phyloP scores from a whole-genome alignment of 2,888 invertebrate species.

The Pristionchus mayeri region DNA sequence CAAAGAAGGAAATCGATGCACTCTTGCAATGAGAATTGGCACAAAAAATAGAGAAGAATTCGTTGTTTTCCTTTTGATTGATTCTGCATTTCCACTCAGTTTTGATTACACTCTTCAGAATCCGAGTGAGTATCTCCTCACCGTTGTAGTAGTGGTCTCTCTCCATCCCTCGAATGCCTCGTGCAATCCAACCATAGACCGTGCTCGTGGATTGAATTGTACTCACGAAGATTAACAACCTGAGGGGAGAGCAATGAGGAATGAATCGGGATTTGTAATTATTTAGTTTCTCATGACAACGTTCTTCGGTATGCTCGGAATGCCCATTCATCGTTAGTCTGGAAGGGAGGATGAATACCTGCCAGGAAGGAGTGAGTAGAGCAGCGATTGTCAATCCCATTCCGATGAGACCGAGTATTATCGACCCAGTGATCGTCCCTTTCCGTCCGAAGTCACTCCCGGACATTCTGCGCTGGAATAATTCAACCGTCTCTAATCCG shows the following conservation, averaged over 20 bases:
- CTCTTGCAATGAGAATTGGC: not conserved
- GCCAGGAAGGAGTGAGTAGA: slow-evolving; percentile 74
- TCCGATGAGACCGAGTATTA: slow-evolving; percentile 70
- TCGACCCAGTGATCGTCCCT: slow-evolving; percentile 65
- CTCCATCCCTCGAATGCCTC: slow-evolving; percentile 71
- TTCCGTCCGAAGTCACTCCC: slow-evolving; percentile 63
- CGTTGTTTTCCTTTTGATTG: too few relatives aligned
- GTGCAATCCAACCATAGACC: slow-evolving; percentile 75
- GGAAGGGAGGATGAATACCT: slow-evolving; percentile 50
- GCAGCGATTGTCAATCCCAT: slow-evolving; percentile 74
- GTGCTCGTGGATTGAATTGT: slow-evolving; percentile 75
- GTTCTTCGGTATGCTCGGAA: too few relatives aligned
- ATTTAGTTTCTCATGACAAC: too few relatives aligned
- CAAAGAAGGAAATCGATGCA: not conserved
- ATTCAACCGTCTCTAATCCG: not conserved
- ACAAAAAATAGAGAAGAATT: not conserved
- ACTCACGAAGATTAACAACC: slow-evolving; percentile 74
- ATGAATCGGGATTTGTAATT: too few relatives aligned
- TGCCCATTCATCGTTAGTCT: too few relatives aligned
- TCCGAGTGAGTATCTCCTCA: too few relatives aligned
- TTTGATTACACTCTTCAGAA: too few relatives aligned
- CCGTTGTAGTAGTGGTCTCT: slow-evolving; percentile 71
- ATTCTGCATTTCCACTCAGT: too few relatives aligned
- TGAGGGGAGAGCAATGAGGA: not conserved
- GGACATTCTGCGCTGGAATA: slow-evolving; percentile 63